Percentiles rank a stretch among this genome's conserved stretches.
phyloP scores from a whole-genome alignment of 1,140 invertebrate species.

The Bombus turneri region DNA sequence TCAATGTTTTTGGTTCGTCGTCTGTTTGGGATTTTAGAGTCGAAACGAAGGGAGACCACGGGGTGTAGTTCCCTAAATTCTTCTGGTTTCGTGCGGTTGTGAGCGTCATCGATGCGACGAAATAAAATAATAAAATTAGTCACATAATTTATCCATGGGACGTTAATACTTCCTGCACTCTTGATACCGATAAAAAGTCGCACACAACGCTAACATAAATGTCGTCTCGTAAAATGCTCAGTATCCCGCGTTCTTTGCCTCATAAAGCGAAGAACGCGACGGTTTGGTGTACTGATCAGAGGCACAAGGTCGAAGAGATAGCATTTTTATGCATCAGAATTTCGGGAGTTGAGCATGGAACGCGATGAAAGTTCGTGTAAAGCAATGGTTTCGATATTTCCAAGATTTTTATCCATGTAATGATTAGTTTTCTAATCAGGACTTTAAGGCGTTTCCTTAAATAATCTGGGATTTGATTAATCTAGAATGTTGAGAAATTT shows the following conservation, averaged over 20 bases:
- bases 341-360: no score
- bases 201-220: constrained; percentile 33
- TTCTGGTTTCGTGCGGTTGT: no score
- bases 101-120: not conserved
- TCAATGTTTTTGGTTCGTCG: no score
- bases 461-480: no score
- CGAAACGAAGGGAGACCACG: not conserved
- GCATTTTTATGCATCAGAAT: no score
- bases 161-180: constrained; percentile 33
- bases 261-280: constrained; percentile 15
- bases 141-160: constrained; percentile 19
- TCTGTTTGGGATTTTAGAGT: not conserved
- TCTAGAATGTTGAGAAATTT: no score
- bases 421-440: no score
- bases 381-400: no score
- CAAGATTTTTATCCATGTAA: no score
- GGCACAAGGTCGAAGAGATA: no score
- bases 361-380: no score
- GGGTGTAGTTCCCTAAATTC: not conserved
- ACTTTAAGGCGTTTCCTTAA: no score
- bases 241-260: constrained; percentile 17
- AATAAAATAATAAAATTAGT: constrained; percentile 20
- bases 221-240: constrained; percentile 25
- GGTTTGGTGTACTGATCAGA: not conserved
- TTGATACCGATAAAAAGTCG: constrained; percentile 44